Evolutionary conservation across 1,140 invertebrate species (phyloP).

Genomic region (Pogonomyrmex californicus): DNA sequence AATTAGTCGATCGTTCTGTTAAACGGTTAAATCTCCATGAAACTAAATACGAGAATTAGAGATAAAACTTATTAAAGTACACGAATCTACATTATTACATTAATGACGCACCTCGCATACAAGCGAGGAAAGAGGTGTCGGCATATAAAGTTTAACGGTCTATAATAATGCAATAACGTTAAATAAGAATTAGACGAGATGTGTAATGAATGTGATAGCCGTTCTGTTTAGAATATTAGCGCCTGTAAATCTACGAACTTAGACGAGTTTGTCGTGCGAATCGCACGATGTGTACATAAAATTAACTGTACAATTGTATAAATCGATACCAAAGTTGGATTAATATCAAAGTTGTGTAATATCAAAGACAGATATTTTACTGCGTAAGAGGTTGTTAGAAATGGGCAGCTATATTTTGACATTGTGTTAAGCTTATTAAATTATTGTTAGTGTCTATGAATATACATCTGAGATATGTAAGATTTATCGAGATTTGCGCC

Average conservation of each 20-base stretch:
- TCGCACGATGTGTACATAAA: slow-evolving; percentile 68
- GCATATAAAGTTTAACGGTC: slow-evolving; percentile 22
- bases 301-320: slow-evolving; percentile 77
- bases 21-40: neutral
- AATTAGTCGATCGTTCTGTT: slow-evolving; percentile 6
- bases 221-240: slow-evolving; percentile 76
- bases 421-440: slow-evolving; percentile 76
- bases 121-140: slow-evolving; percentile 15
- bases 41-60: neutral
- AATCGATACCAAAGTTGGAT: slow-evolving; percentile 84
- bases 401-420: slow-evolving; percentile 73
- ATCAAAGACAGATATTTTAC: slow-evolving; percentile 81
- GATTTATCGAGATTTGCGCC: slow-evolving; percentile 62
- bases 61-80: slow-evolving; percentile 37
- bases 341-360: slow-evolving; percentile 79
- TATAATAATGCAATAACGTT: slow-evolving; percentile 61
- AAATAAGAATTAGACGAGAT: slow-evolving; percentile 55
- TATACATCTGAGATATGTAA: slow-evolving; percentile 59
- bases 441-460: slow-evolving; percentile 78
- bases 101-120: slow-evolving; percentile 44
- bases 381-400: slow-evolving; percentile 63
- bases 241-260: slow-evolving; percentile 60
- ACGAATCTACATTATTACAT: slow-evolving; percentile 24
- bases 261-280: slow-evolving; percentile 46
- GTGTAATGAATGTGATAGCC: slow-evolving; percentile 84